phyloP scores from a whole-genome alignment of 2,113 vertebrate genomes.

The Suricata suricatta region DNA sequence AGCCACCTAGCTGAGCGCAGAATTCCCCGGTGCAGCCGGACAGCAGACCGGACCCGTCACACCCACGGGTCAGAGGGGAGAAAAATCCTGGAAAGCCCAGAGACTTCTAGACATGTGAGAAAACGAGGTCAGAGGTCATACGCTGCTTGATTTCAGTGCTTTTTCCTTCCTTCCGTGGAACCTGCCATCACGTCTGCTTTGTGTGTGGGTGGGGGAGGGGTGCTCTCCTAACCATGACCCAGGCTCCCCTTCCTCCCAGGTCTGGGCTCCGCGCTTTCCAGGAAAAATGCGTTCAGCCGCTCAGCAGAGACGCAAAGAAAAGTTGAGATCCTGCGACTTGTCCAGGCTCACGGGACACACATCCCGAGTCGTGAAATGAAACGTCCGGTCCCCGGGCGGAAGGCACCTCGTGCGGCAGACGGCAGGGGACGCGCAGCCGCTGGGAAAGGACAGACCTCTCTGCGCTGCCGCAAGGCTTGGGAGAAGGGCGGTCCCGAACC shows the following conservation, averaged over 20 bases:
- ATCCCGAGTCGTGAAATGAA: background rate
- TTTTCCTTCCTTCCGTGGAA: background rate
- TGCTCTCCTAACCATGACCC: rapidly evolving
- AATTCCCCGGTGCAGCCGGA: too few relatives aligned
- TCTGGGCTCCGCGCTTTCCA: rapidly evolving
- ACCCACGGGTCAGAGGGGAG: background rate
- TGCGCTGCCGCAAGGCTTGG: rapidly evolving
- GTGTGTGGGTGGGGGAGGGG: background rate
- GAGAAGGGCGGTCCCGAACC: background rate
- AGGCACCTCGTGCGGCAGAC: rapidly evolving
- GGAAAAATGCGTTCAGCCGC: background rate
- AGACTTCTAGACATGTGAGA: background rate
- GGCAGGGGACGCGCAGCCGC: rapidly evolving
- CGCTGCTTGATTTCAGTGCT: too few relatives aligned
- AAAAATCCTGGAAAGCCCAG: background rate
- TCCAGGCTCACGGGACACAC: background rate
- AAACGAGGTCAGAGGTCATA: background rate
- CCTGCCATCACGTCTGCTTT: background rate
- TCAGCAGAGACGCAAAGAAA: background rate
- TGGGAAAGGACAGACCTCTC: rapidly evolving
- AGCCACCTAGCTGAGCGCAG: rapidly evolving
- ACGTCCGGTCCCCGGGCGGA: rapidly evolving
- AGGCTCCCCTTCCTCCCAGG: background rate
- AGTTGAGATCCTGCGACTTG: background rate
- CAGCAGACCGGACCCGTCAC: rapidly evolving